Base-by-base conservation (phyloP, 2,888 invertebrate genomes). In the Drosophila borealis region DNA sequence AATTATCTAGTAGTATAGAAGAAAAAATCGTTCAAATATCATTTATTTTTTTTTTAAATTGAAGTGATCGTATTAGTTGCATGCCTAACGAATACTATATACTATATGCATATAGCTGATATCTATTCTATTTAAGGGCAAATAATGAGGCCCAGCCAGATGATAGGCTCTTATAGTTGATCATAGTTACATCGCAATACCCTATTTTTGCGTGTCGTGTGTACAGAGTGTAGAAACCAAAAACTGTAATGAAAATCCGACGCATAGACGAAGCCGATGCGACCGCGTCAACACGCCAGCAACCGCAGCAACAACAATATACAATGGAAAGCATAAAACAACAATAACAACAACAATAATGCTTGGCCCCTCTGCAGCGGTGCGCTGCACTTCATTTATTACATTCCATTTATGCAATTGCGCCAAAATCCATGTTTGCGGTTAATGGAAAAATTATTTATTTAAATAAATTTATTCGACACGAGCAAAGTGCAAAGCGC, bases 361-460 rank as follows among this genome's bases (percentile, higher is more conserved):
- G 63, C 21, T 44, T 45, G 19, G 70, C 44, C 46, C 36, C 37
- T 11, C 13, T 6, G 42, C 37, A 6, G 10, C 67, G 42, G 54
- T 37, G 56, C 56, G 68, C 55, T 74, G 78, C 65, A 80, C 81
- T 80, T 83, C 80, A 79, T 81, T 83, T 81, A 83, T 81, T 76
- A 70, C 84, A 81, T 80, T 85, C 76, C 85, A 82, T 85, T 82
- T 85, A 76, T 80, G 81, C 86, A 85, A 85, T 79, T 85, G 83
- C 82, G 64, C 83, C 79, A 70, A 85, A 83, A 83, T 79, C 78
- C 83, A 83, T 83, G 86, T 85, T 85, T 83, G 83, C 72, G 83
- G 83, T 82, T 83, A 83, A 83, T 83, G 83, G 81, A 83, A 83
- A 85, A 85, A 85, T 85, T 80, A 85, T 83, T 83, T 83, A 83